Conservation (phyloP, 2,113 vertebrate genomes). For the Arenaria interpres region DNA sequence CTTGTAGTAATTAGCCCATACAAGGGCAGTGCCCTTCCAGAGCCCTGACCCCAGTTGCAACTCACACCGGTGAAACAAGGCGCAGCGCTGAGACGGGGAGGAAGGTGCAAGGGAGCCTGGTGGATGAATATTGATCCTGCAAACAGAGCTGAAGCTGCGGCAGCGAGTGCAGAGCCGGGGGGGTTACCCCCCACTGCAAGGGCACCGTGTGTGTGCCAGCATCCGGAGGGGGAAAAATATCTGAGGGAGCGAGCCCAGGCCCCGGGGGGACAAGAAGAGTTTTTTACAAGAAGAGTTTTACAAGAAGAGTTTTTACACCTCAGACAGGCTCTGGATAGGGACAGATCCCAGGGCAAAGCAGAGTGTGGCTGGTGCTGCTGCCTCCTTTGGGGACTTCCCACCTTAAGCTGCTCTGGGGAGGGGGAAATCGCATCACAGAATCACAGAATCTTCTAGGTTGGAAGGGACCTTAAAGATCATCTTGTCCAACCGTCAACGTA, state of each 20-base stretch:
- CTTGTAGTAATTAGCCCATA: neutral
- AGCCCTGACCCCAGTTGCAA: neutral
- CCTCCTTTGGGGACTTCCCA: neutral
- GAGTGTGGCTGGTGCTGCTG: neutral
- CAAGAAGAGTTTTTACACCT: neutral
- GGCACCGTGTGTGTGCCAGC: rapidly evolving
- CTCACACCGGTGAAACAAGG: neutral
- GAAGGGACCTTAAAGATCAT: too few relatives aligned
- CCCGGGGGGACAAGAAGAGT: neutral
- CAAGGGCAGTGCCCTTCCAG: neutral
- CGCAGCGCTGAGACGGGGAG: neutral
- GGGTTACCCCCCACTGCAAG: rapidly evolving
- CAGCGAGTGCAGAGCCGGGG: neutral
- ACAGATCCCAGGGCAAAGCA: neutral
- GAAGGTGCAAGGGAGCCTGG: neutral
- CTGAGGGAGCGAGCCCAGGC: rapidly evolving
- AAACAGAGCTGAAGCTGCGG: neutral
- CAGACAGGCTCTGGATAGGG: neutral
- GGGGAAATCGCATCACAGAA: neutral
- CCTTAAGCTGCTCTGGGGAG: neutral
- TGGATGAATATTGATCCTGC: neutral
- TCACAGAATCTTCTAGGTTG: too few relatives aligned
- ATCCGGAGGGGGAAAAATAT: rapidly evolving
- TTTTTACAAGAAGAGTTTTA: neutral
- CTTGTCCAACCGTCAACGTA: too few relatives aligned